Base-by-base conservation (phyloP, 2,888 invertebrate genomes). In the Antheraea yamamai region DNA sequence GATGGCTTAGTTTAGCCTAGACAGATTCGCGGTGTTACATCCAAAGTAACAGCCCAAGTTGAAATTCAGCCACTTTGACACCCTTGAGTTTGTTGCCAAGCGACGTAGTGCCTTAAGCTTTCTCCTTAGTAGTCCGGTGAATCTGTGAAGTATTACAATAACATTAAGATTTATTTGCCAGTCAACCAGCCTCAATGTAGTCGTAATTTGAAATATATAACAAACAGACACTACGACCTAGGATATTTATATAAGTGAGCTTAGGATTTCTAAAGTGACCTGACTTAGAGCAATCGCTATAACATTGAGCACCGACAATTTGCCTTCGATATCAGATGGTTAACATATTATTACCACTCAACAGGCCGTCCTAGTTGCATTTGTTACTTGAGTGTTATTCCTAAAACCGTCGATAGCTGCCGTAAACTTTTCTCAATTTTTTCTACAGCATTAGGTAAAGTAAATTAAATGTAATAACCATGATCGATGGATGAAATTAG, bases 261-360 rank as follows among this genome's bases (percentile, higher is more conserved):
- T n/a, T 39, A 70, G 39, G 39, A 39, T 70, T 70, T 70, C 70
- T 70, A 70, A 70, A 70, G 18, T 20, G 35, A 68, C 30, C 68
- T 68, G 18, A 35, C 68, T 68, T 6, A 30, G 18, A 68, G 70
- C 23, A 39, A 39, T 70, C 39, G 20, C 70, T n/a, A 16, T 66
- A 20, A 26, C 70, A 39, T 14, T 70, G 39, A 70, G 70, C 70
- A 39, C 39, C 70, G 20, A 39, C 70, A 70, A 70, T 70, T 70
- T 70, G 70, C 70, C 39, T 70, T 26, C 18, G n/a, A n/a, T 70
- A 70, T 70, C 70, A 70, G 70, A 70, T 39, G n/a, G 10, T 70
- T 70, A 70, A 70, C 70, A 70, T 68, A 35, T 70, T 39, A 70
- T 70, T 70, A 70, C 70, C 1, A 70, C 70, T 70, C 70, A 70